Percentiles rank a stretch among this genome's conserved stretches.
Evolutionary conservation across 2,797 vertebrate genomes (phyloP).

Genomic region (Pseudotriccus pelzelni): DNA sequence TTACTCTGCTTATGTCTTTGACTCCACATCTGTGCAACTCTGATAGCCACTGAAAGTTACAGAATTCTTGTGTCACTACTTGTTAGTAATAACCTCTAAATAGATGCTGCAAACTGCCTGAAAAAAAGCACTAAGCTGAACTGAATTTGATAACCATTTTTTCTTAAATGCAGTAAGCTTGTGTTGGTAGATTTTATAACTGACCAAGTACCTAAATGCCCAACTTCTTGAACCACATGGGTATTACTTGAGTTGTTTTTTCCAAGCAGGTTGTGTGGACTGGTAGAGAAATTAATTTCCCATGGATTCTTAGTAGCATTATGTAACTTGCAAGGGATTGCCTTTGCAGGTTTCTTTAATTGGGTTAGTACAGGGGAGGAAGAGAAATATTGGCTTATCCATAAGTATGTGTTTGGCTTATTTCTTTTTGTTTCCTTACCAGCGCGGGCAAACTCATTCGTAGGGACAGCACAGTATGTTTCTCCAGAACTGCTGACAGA

Average conservation of each 20-base stretch:
- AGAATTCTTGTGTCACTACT: neutral
- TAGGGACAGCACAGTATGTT: constrained; percentile 98
- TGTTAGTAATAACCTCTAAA: neutral
- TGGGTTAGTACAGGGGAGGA: neutral
- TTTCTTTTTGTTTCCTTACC: constrained; percentile 33
- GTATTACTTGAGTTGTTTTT: neutral
- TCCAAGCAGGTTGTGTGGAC: neutral
- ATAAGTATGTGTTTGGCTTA: neutral
- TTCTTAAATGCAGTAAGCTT: neutral
- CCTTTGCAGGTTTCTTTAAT: neutral
- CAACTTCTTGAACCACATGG: neutral
- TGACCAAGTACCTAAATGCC: neutral
- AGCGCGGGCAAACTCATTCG: constrained; percentile 98
- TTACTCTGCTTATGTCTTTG: neutral
- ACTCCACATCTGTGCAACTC: neutral
- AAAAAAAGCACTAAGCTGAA: neutral
- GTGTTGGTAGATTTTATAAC: neutral
- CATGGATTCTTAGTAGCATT: neutral
- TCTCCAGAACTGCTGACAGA: constrained; percentile 98
- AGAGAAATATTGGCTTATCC: neutral
- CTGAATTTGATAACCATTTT: neutral
- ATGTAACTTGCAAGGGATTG: neutral
- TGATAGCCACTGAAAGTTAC: neutral
- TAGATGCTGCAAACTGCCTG: neutral
- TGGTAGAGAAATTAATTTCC: neutral